A percentile compares a stretch with the other conserved stretches of the same genome.
These are phyloP conservation scores for Scopus umbretta DNA, from an alignment of 2,113 vertebrate species.

Conservation along the genomic window DNA sequence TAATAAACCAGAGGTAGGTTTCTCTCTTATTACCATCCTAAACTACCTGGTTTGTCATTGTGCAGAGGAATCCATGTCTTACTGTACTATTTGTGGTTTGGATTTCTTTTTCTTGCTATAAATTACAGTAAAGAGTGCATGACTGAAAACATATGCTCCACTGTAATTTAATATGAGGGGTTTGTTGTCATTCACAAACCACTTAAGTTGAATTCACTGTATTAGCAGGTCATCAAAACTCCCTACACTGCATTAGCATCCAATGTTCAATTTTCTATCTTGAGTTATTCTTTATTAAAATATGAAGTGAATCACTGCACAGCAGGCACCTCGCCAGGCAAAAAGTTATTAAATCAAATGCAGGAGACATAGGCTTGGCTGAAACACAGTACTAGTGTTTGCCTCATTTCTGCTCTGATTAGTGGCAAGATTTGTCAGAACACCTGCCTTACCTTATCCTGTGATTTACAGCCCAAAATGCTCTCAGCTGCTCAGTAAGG, in stretches of 20 bases:
- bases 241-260: not conserved
- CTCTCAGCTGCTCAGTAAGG: not conserved
- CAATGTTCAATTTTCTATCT: not conserved
- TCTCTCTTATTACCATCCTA: not conserved
- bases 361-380: not conserved
- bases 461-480: not conserved
- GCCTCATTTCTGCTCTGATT: conserved; percentile 9
- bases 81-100: not conserved
- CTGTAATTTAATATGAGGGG: not conserved
- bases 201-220: not conserved
- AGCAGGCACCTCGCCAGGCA: conserved; percentile 1
- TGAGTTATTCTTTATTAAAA: not conserved
- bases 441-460: not conserved
- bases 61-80: not conserved
- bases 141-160: not conserved
- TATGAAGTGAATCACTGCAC: not conserved
- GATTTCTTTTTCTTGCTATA: not conserved
- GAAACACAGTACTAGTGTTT: not conserved
- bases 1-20: not conserved
- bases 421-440: not conserved
- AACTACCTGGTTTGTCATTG: not conserved
- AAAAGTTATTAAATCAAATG: conserved; percentile 25
- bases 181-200: conserved; percentile 18
- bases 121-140: not conserved
- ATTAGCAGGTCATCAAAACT: conserved; percentile 24